A percentile compares a stretch with the other conserved stretches of the same genome.
Evolutionary conservation across 2,113 vertebrate genomes (phyloP).

Genomic region (Coturnix japonica): DNA sequence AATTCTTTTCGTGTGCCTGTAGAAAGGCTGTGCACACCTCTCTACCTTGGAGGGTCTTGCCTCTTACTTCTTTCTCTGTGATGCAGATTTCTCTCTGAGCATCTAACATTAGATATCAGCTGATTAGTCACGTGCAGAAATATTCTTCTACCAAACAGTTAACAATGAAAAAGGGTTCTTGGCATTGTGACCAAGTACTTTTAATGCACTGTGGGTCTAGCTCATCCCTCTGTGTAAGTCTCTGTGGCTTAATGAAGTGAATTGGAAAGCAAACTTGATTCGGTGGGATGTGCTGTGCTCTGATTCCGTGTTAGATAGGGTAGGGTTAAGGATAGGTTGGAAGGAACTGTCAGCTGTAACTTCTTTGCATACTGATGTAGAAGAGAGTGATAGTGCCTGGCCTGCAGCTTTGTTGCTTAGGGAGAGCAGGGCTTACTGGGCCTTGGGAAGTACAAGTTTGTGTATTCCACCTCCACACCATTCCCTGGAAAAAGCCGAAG

Average conservation of each 20-base stretch:
- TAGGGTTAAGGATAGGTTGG: neutral
- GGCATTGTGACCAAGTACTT: neutral
- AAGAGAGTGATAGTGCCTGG: neutral
- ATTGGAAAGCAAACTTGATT: neutral
- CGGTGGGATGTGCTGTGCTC: neutral
- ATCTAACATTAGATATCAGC: neutral
- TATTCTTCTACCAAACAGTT: neutral
- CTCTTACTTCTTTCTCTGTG: neutral
- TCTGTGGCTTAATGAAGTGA: neutral
- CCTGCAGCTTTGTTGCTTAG: neutral
- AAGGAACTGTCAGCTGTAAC: neutral
- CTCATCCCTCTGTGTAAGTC: neutral
- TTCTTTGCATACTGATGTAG: neutral
- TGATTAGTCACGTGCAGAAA: slow-evolving; percentile 13
- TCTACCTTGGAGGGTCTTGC: neutral
- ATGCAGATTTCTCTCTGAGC: slow-evolving; percentile 46
- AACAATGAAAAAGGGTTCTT: neutral
- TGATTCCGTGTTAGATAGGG: slow-evolving; percentile 14
- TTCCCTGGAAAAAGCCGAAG: neutral
- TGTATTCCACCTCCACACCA: neutral
- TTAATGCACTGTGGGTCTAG: neutral
- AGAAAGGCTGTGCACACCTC: slow-evolving; percentile 9
- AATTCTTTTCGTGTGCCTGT: slow-evolving; percentile 11
- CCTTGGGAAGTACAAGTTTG: neutral
- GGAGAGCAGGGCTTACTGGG: neutral